phyloP scores from a whole-genome alignment of 2,113 vertebrate genomes.

The Vulpes ferrilata region DNA sequence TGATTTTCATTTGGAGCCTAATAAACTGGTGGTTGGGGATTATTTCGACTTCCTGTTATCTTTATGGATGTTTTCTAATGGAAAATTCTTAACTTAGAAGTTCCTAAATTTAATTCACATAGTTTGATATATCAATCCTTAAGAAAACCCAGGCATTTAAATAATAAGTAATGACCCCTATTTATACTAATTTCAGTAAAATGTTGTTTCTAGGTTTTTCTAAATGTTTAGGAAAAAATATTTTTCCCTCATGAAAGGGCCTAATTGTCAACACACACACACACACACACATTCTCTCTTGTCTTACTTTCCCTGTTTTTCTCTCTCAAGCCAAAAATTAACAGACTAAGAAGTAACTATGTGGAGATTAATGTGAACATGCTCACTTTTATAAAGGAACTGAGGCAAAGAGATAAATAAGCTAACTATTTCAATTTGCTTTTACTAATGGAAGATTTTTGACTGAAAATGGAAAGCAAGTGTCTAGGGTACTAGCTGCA shows the following conservation, averaged over 20 bases:
- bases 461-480: neutral
- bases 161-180: conserved; percentile 21
- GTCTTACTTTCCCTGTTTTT: neutral
- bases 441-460: conserved; percentile 61
- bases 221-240: neutral
- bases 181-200: conserved; percentile 19
- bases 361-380: conserved; percentile 19
- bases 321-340: neutral
- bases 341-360: neutral
- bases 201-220: neutral
- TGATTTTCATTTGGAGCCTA: conserved; percentile 10
- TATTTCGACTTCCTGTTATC: neutral
- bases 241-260: neutral
- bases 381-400: neutral
- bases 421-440: conserved; percentile 39
- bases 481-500: neutral
- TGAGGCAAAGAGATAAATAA: conserved; percentile 49
- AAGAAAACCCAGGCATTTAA: conserved; percentile 48
- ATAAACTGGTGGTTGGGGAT: neutral
- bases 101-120: conserved; percentile 33
- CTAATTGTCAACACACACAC: neutral
- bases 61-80: neutral
- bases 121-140: neutral
- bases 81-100: neutral
- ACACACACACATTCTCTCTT: neutral